Base-by-base conservation (phyloP, 1,140 invertebrate species). In the Drosophila pseudoananassae region DNA sequence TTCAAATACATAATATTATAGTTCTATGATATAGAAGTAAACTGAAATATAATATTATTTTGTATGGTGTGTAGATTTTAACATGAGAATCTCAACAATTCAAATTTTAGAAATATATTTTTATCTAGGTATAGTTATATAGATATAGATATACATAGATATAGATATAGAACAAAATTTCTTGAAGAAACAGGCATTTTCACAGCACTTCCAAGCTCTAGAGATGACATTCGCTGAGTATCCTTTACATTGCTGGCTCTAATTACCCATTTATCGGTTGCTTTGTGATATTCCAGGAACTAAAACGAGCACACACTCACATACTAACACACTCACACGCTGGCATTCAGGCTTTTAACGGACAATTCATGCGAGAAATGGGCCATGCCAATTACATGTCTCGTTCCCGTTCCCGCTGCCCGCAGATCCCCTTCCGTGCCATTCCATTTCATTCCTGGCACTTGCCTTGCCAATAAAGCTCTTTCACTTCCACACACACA, bases 301-400 rank as follows among this genome's bases (percentile, higher is more conserved):
- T 69, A 47, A 55, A 49, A 31, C 49, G 33, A 43, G 63, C 31
- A 49, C 54, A 71, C 72, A 52, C 54, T 58, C 72, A 52, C 46
- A 58, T 14, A 20, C 64, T 23, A 40, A 70, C 51, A 54, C 29
- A 36, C 40, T 25, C 40, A 55, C 43, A 6, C 25, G 1, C 4
- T 27, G 25, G 25, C 25, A 23, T 5, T 9, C 29, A 53, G n/a
- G 25, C 33, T 17, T 23, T 27, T 10, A 25, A 50, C 47, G 25
- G 14, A 36, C 52, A 61, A 61, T 61, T 61, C 52, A 61, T 25
- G 58, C 61, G 64, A n/a, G 52, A 71, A 71, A 59, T 47, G 66
- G 68, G 68, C 54, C 68, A 71, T 59, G 68, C 36, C 68, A 71
- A 71, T 71, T 71, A 71, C 66, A 59, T 36, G 23, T 71, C 65